Evolutionary conservation across 2,888 invertebrate species (phyloP).

Genomic region (Rosalia funebris): DNA sequence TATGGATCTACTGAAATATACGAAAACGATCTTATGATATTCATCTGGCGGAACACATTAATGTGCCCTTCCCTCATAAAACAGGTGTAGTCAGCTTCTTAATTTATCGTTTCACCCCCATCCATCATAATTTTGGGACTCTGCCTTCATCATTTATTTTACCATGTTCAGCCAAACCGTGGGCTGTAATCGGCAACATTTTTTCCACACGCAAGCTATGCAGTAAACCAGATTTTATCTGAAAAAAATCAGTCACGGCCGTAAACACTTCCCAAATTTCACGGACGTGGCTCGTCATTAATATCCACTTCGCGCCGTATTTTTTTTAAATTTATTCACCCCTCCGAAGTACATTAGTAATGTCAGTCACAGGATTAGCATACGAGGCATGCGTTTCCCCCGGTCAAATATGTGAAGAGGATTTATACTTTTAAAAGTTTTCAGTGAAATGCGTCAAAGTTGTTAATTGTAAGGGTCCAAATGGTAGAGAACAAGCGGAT

Average conservation of each 20-base stretch:
- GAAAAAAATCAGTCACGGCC: neutral
- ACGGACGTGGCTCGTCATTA: conserved; percentile 13
- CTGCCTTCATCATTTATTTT: neutral
- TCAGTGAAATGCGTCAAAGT: too few species aligned
- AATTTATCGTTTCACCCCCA: neutral
- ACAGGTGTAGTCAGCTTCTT: neutral
- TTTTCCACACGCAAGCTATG: conserved; percentile 6
- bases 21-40: too few species aligned
- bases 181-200: neutral
- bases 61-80: neutral
- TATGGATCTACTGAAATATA: too few species aligned
- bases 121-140: neutral
- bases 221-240: conserved; percentile 9
- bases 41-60: too few species aligned
- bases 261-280: conserved; percentile 13
- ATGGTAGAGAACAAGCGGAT: too few species aligned
- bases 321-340: conserved; percentile 22
- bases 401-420: neutral
- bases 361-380: conserved; percentile 18
- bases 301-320: neutral
- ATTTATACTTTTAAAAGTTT: too few species aligned
- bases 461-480: too few species aligned
- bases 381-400: neutral
- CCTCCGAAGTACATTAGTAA: conserved; percentile 1
- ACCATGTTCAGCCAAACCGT: neutral